Base-by-base conservation (phyloP, 2,888 invertebrate genomes). In the Lithophane semibrunnea region DNA sequence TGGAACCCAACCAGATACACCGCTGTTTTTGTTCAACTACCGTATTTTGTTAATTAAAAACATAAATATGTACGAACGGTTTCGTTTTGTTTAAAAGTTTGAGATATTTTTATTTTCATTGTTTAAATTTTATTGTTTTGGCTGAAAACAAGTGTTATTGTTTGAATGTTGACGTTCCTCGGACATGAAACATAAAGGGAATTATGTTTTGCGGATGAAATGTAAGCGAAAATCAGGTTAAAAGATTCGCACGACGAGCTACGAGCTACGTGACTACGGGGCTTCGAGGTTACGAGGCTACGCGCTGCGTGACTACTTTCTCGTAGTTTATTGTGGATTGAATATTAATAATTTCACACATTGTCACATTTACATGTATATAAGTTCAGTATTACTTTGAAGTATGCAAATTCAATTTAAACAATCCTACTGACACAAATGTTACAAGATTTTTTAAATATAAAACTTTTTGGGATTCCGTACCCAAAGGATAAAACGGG, bases 21-120 rank as follows among this genome's bases (percentile, higher is more conserved):
- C 37, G 60, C 58, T 64, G 64, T 71, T 71, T 73, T 83, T 87
- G 85, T 81, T 76, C 70, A 86, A 86, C 77, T 77, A 52, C 73
- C 65, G 75, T 80, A 79, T 82, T 86, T 78, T 82, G 78, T 78
- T 84, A 74, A 87, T 82, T 79, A 86, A 83, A 83, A 83, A 37
- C 37, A 37, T 37, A 73, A 60, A 64, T 54, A 63, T 58, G 47
- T 61, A 70, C 37, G 29, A 68, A 47, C 21, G 13, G 73, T 74
- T 74, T 60, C 24, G 68, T 75, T 79, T 76, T 64, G 60, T 75
- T 60, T 10, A n/a, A 84, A 79, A 75, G 68, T 84, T 76, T 54
- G 21, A 73, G 70, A 84, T 21, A 29, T 58, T 60, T 73, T 67
- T 56, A n/a, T 66, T 56, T 52, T 68, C 56, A 65, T 47, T 77